Percentiles rank a stretch among this genome's conserved stretches.
Conservation (phyloP, 1,140 invertebrate genomes). For the Temnothorax nylanderi region DNA sequence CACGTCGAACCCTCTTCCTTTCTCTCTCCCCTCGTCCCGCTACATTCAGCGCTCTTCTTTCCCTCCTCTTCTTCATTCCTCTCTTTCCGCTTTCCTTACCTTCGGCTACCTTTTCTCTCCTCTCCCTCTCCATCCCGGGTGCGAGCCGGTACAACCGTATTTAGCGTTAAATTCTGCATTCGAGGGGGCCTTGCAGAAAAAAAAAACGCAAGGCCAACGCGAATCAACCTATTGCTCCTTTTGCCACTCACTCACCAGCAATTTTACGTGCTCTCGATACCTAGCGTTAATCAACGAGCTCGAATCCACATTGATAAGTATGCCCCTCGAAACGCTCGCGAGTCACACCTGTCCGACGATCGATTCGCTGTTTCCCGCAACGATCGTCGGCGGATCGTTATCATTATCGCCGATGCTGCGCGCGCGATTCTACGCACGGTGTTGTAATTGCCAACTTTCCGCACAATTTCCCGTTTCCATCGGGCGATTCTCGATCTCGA, state of each 20-base stretch:
- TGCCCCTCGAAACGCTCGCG: background rate
- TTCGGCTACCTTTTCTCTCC: background rate
- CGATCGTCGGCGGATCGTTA: conserved; percentile 17
- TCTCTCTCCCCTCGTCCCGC: background rate
- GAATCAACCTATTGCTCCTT: background rate
- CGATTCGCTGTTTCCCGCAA: conserved; percentile 13
- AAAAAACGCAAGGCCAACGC: conserved; percentile 29
- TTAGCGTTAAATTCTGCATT: conserved; percentile 50
- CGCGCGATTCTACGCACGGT: background rate
- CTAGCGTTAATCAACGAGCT: conserved; percentile 36
- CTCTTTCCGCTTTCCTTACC: background rate
- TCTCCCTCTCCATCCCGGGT: background rate
- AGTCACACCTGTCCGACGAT: conserved; percentile 46
- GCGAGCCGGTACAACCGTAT: background rate
- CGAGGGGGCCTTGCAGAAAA: background rate
- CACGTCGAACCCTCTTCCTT: conserved; percentile 47
- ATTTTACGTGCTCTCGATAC: conserved; percentile 29
- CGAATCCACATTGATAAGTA: conserved; percentile 35
- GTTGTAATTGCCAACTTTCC: conserved; percentile 14
- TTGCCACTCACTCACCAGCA: conserved; percentile 1
- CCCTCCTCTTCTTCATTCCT: conserved; percentile 6
- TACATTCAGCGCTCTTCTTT: conserved; percentile 14
- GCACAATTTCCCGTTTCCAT: background rate
- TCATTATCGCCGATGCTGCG: background rate
- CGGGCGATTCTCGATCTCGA: background rate